Conservation (phyloP, 2,797 vertebrate species). For the Phoebastria nigripes region DNA sequence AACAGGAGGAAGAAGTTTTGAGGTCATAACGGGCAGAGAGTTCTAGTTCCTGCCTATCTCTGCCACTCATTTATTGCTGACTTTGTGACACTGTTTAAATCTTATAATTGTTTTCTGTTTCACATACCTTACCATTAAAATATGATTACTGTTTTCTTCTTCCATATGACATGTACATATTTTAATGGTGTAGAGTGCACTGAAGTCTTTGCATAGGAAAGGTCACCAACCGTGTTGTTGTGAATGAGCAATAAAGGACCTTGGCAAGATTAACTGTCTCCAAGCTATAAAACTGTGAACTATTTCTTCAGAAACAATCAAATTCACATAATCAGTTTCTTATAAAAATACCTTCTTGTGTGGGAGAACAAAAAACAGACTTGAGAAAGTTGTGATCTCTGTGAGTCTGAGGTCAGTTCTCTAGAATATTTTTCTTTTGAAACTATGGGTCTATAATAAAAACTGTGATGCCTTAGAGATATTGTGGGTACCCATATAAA, state of each 20-base stretch:
- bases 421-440: background rate
- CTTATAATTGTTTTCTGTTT: background rate
- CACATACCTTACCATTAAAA: background rate
- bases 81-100: background rate
- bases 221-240: background rate
- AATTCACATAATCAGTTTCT: background rate
- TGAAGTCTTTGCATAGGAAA: background rate
- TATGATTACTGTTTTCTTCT: background rate
- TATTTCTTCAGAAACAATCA: background rate
- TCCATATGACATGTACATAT: background rate
- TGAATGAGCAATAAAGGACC: background rate
- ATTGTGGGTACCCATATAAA: background rate
- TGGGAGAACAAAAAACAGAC: background rate
- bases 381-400: background rate
- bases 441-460: background rate
- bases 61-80: background rate
- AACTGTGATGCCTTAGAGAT: background rate
- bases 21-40: background rate
- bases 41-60: background rate
- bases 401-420: background rate
- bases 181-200: background rate
- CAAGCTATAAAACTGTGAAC: background rate
- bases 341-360: background rate
- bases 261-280: background rate
- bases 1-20: background rate